phyloP scores from a whole-genome alignment of 2,888 invertebrate genomes.

The Pseudeuparius sepicola region DNA sequence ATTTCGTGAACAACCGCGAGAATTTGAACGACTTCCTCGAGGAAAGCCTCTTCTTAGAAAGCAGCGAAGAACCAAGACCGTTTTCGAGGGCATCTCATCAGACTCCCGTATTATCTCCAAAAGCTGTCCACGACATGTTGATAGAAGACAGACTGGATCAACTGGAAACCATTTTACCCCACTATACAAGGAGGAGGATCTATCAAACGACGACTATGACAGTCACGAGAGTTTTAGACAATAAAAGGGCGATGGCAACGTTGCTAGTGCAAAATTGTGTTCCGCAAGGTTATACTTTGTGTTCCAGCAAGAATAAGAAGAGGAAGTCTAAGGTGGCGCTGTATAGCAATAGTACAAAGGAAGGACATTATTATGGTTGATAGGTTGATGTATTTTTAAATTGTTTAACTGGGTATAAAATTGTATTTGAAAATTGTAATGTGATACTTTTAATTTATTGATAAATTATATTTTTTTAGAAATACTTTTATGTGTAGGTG shows the following conservation, averaged over 20 bases:
- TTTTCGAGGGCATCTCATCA: constrained; percentile 19
- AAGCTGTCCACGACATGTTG: constrained; percentile 30
- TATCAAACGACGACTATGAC: constrained; percentile 37
- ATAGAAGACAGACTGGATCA: constrained; percentile 37
- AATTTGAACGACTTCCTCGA: constrained; percentile 4
- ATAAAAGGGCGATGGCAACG: constrained; percentile 33
- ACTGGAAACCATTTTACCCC: constrained; percentile 35
- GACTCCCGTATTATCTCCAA: constrained; percentile 28
- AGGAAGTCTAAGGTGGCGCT: constrained; percentile 27
- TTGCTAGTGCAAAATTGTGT: constrained; percentile 37
- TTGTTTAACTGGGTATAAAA: background rate
- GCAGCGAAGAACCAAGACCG: constrained; percentile 26
- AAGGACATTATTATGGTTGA: constrained; percentile 22
- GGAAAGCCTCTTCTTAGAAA: constrained; percentile 10
- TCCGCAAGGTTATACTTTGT: constrained; percentile 34
- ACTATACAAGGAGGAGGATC: constrained; percentile 33
- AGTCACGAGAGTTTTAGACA: constrained; percentile 34
- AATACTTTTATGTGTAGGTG: too few species aligned
- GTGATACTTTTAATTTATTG: background rate
- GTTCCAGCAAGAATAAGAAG: constrained; percentile 26
- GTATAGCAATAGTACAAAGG: constrained; percentile 17
- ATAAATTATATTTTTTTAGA: too few species aligned
- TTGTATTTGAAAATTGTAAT: too few species aligned
- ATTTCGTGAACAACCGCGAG: constrained; percentile 30
- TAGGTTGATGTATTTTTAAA: background rate